phyloP scores from a whole-genome alignment of 2,113 vertebrate species.

The Malaclemys terrapin region DNA sequence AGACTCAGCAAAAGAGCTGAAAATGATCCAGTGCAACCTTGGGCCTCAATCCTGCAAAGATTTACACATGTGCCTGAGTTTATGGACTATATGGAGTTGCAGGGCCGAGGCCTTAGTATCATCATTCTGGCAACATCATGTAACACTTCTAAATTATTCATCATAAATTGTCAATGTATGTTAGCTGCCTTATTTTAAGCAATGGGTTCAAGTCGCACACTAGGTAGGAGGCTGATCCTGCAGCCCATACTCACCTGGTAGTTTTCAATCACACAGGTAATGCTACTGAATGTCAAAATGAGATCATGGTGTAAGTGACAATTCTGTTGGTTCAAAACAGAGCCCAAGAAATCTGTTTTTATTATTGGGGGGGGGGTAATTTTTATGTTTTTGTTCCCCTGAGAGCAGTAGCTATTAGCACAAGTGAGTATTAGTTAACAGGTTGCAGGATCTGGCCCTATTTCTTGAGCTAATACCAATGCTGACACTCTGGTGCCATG shows the following conservation, averaged over 20 bases:
- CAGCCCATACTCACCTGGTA: neutral
- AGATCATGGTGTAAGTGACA: constrained; percentile 31
- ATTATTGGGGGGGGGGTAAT: constrained; percentile 47
- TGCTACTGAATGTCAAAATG: constrained; percentile 1
- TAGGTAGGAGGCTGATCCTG: constrained; percentile 21
- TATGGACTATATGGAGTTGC: too few species aligned
- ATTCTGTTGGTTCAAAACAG: constrained; percentile 37
- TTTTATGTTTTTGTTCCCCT: constrained; percentile 5
- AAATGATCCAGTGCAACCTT: constrained; percentile 54
- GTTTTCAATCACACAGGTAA: constrained; percentile 28
- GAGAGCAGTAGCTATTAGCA: constrained; percentile 54
- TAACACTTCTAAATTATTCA: constrained; percentile 49
- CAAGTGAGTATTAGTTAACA: neutral
- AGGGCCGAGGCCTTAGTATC: constrained; percentile 41
- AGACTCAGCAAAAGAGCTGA: constrained; percentile 62
- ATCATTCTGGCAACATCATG: constrained; percentile 26
- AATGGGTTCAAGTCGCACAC: constrained; percentile 32
- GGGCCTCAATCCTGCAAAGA: neutral
- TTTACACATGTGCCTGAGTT: neutral
- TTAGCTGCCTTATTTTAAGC: constrained; percentile 35
- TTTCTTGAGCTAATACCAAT: neutral
- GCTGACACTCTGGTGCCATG: neutral
- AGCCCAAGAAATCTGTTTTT: constrained; percentile 66
- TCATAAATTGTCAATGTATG: neutral
- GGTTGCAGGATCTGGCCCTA: neutral